Conservation (phyloP, 2,888 invertebrate species). For the Caenorhabditis macrosperma region DNA sequence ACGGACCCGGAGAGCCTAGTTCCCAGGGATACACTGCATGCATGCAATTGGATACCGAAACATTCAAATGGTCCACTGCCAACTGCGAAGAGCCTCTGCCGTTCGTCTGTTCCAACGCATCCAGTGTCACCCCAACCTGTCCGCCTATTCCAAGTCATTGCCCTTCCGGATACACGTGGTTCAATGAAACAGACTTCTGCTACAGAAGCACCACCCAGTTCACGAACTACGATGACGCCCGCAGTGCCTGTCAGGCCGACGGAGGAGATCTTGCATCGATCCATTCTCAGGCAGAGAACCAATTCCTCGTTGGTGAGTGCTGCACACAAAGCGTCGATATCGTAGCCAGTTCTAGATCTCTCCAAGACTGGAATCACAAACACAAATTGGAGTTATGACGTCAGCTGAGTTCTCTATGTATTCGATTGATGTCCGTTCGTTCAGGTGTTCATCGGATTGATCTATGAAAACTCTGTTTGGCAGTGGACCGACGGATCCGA, state of each 20-base stretch:
- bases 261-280: conserved; percentile 25
- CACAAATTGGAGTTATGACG: too few relatives aligned
- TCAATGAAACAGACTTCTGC: conserved; percentile 7
- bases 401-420: too few relatives aligned
- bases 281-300: conserved; percentile 8
- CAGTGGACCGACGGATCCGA: conserved; percentile 38
- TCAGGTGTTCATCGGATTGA: conserved; percentile 9
- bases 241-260: neutral
- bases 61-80: neutral
- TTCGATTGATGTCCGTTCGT: neutral
- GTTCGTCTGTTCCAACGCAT: conserved; percentile 1
- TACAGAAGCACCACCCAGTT: neutral
- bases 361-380: conserved; percentile 12
- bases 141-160: conserved; percentile 1
- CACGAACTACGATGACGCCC: neutral
- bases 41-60: neutral
- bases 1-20: neutral
- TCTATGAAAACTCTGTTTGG: conserved; percentile 12
- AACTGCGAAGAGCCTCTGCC: neutral
- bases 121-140: neutral
- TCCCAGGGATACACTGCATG: neutral
- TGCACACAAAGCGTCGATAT: neutral
- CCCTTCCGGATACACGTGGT: conserved; percentile 19
- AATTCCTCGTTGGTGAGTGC: conserved; percentile 16
- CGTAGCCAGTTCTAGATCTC: neutral